Evolutionary conservation across 2,888 invertebrate genomes (phyloP).

Genomic region (Campopleginae sp.): DNA sequence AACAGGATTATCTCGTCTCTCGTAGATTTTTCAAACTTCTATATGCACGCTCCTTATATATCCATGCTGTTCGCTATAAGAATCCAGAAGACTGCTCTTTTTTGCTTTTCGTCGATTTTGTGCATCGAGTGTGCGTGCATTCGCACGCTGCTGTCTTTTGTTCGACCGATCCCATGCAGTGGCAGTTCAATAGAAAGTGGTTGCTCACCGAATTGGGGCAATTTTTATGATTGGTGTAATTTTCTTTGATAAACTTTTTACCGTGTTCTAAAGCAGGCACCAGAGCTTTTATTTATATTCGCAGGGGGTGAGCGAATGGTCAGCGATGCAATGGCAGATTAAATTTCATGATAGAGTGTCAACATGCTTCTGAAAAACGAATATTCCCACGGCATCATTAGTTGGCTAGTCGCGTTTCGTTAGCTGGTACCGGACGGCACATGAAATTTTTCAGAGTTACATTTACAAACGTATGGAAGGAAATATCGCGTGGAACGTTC

Average conservation of each 20-base stretch:
- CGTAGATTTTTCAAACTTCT: conserved; percentile 61
- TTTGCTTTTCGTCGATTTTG: conserved; percentile 9
- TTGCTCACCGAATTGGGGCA: background rate
- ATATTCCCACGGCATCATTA: conserved; percentile 64
- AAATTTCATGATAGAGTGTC: conserved; percentile 39
- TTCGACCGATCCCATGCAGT: conserved; percentile 4
- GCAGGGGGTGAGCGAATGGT: conserved; percentile 41
- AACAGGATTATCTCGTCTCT: conserved; percentile 75
- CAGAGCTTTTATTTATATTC: conserved; percentile 30
- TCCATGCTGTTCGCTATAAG: background rate
- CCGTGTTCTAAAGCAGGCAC: conserved; percentile 3
- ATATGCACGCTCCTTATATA: conserved; percentile 3
- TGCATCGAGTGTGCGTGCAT: background rate
- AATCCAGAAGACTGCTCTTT: conserved; percentile 39
- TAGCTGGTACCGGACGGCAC: conserved; percentile 36
- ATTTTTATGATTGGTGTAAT: conserved; percentile 9
- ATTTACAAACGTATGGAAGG: conserved; percentile 24
- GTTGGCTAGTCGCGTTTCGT: conserved; percentile 34
- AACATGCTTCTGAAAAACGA: conserved; percentile 28
- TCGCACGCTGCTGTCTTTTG: conserved; percentile 29
- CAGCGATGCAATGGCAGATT: conserved; percentile 50
- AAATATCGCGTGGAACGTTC: conserved; percentile 49
- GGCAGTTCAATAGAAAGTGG: background rate
- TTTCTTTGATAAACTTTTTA: background rate
- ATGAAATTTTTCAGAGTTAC: conserved; percentile 44